Evolutionary conservation across 2,888 invertebrate species (phyloP).

Genomic region (Isoperla grammatica): DNA sequence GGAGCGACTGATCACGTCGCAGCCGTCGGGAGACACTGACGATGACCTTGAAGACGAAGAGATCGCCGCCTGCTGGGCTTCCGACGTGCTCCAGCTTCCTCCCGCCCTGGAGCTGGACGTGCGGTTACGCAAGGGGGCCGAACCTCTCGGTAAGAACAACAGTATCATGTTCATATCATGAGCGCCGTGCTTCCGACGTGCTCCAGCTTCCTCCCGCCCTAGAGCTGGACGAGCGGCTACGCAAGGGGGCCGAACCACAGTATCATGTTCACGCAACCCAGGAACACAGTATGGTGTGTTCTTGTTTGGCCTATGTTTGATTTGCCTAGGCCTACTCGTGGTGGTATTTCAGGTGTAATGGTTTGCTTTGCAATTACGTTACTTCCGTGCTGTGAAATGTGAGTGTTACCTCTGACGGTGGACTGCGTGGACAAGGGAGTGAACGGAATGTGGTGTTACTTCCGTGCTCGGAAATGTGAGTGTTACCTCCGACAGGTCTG

Average conservation of each 20-base stretch:
- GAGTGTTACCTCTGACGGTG: constrained; percentile 41
- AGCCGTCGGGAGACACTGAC: constrained; percentile 31
- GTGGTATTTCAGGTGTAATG: no score
- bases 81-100: constrained; percentile 41
- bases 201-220: constrained; percentile 46
- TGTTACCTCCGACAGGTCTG: no score
- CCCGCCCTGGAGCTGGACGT: constrained; percentile 50
- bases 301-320: no score
- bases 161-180: no score
- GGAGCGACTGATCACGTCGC: constrained; percentile 36
- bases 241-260: constrained; percentile 50
- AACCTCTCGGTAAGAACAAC: constrained; percentile 47
- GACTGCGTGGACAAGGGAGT: constrained; percentile 52
- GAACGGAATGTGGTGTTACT: constrained; percentile 49
- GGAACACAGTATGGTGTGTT: no score
- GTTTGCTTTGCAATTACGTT: no score
- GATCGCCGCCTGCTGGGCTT: constrained; percentile 26
- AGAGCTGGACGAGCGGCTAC: constrained; percentile 50
- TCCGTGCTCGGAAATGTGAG: no score
- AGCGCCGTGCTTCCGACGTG: constrained; percentile 29
- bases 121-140: constrained; percentile 50
- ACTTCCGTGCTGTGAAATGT: no score
- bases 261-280: no score
- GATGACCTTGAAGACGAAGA: constrained; percentile 30
- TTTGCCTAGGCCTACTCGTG: no score